Evolutionary conservation across 2,888 invertebrate species (phyloP).

Genomic region (Sarcophaga variegata): DNA sequence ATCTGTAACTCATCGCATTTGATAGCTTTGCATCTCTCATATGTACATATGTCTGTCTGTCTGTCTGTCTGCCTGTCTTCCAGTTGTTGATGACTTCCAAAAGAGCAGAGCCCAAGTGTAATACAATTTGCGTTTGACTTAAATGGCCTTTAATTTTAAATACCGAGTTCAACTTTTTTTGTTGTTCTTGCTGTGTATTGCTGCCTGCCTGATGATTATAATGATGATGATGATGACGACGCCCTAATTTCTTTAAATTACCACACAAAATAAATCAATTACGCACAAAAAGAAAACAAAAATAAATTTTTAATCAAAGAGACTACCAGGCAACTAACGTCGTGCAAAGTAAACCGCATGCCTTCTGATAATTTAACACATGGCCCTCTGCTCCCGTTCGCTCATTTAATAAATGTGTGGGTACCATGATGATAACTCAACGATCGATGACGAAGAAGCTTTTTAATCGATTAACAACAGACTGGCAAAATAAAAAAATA

Average conservation of each 20-base stretch:
- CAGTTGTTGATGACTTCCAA: not conserved
- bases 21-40: slow-evolving; percentile 1
- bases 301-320: slow-evolving; percentile 8
- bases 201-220: slow-evolving; percentile 11
- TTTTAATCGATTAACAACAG: no score
- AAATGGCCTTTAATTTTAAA: slow-evolving; percentile 40
- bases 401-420: no score
- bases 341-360: not conserved
- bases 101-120: slow-evolving; percentile 23
- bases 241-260: slow-evolving; percentile 69
- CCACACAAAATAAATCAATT: slow-evolving; percentile 67
- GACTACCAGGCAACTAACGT: no score
- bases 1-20: not conserved
- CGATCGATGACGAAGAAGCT: no score
- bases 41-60: not conserved
- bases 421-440: no score
- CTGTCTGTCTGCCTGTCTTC: not conserved
- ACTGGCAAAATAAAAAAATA: no score
- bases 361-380: not conserved
- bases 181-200: not conserved
- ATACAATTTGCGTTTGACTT: not conserved
- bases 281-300: slow-evolving; percentile 22
- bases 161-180: not conserved
- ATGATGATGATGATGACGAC: slow-evolving; percentile 56
- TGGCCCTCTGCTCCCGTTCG: not conserved